phyloP scores from a whole-genome alignment of 2,888 invertebrate genomes.

The Drosophila parthenogenetica region DNA sequence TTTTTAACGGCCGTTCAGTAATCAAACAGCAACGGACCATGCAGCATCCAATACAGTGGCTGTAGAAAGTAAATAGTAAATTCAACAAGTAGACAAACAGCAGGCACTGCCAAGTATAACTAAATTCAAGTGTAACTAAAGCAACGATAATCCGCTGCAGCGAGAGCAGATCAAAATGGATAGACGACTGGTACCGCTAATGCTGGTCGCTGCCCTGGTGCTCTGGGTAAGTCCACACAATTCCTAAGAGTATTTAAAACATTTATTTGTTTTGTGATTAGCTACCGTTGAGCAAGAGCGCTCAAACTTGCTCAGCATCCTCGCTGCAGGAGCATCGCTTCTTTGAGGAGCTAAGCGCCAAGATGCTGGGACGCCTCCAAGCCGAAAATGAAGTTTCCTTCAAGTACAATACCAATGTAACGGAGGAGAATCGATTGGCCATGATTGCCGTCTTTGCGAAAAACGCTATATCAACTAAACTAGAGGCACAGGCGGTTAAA shows the following conservation, averaged over 20 bases:
- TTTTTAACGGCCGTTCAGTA: constrained; percentile 21
- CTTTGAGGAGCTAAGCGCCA: constrained; percentile 87
- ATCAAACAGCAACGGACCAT: constrained; percentile 13
- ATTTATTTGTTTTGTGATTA: constrained; percentile 2
- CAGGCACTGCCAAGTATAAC: constrained; percentile 5
- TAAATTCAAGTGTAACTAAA: constrained; percentile 4
- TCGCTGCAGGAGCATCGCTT: constrained; percentile 87
- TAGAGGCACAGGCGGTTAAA: constrained; percentile 66
- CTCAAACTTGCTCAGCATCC: constrained; percentile 55
- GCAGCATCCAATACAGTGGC: not conserved
- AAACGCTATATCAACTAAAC: constrained; percentile 81
- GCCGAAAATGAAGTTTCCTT: constrained; percentile 87
- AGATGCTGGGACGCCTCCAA: constrained; percentile 87
- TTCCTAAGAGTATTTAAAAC: too few species aligned
- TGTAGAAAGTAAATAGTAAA: not conserved
- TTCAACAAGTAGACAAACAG: not conserved
- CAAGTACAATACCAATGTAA: constrained; percentile 90
- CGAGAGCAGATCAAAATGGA: constrained; percentile 27
- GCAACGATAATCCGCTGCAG: not conserved
- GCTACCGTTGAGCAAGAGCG: constrained; percentile 39
- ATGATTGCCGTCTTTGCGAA: constrained; percentile 80
- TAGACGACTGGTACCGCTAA: not conserved
- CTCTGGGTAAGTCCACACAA: constrained; percentile 32
- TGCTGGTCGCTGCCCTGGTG: constrained; percentile 7
- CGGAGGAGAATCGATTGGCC: constrained; percentile 88